Evolutionary conservation across 1,140 invertebrate genomes (phyloP).

Genomic region (Neotoxoptera formosana): DNA sequence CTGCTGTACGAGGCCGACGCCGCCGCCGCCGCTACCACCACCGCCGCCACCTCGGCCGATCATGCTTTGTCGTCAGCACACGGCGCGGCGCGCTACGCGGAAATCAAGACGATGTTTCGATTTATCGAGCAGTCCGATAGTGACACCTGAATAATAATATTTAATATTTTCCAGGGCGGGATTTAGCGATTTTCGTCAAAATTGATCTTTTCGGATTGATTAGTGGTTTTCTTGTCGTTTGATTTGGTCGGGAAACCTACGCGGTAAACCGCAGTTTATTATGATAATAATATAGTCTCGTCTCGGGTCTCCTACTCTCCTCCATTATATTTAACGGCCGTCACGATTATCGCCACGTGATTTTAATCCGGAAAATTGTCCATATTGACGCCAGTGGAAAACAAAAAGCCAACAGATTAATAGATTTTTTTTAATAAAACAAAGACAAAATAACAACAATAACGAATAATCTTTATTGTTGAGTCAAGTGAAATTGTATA

Average conservation of each 20-base stretch:
- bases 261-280: neutral
- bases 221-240: neutral
- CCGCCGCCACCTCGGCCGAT: neutral
- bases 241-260: neutral
- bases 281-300: neutral
- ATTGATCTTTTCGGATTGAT: neutral
- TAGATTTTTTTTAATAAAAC: neutral
- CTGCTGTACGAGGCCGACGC: neutral
- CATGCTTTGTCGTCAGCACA: neutral
- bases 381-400: neutral
- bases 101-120: neutral
- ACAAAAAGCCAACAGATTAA: constrained; percentile 14
- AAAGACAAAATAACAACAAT: neutral
- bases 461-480: neutral
- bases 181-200: neutral
- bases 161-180: neutral
- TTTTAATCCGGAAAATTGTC: constrained; percentile 30
- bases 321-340: neutral
- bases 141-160: neutral
- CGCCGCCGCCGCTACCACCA: neutral
- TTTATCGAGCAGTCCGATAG: neutral
- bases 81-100: neutral
- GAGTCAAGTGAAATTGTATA: neutral
- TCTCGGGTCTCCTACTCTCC: neutral
- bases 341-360: neutral